Evolutionary conservation across 2,113 vertebrate genomes (phyloP), one percentile per base, ranked within the genome.

Genomic region (Corythornis cristatus): DNA sequence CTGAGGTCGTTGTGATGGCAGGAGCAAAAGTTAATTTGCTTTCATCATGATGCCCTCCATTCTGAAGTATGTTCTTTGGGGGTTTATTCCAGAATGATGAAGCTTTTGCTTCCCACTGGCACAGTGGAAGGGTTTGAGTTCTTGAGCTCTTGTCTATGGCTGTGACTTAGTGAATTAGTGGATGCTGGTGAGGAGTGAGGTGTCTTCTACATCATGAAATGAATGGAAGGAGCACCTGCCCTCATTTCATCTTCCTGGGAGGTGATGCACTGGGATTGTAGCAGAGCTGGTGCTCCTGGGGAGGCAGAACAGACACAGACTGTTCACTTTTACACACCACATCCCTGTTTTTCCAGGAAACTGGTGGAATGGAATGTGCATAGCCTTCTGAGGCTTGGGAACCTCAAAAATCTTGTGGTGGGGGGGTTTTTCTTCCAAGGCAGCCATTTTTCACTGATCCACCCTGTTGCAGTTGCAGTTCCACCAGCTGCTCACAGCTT

Each of bases 281-380:
- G 53, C 7, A 31, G 18, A 46, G 58, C 48, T 60, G 20, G 21
- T 33, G 5, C n/a, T 40, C 31, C 68, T 64, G 48, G 19, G 51
- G 37, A 90, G 68, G 42, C 8, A 15, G 33, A 43, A 42, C 8
- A 15, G 33, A 43, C 58, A 75, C 62, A 61, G 51, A 11, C 73
- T 88, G 60, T 80, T 79, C 16, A 8, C 50, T n/a, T 56, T 56
- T 51, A 29, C 29, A 12, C 9, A 23, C 45, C 26, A 9, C 37
- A 48, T 70, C 64, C 74, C 22, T 82, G 60, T 94, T 88, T 88
- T 89, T 83, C 56, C 65, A 86, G 82, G 90, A 80, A 83, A 43
- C 40, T 45, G 50, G n/a, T 23, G 28, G 57, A 70, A n/a, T 74
- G 61, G 86, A 91, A 53, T 64, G 74, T 37, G 40, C 2, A 2